Conservation (phyloP, 2,113 vertebrate species). For the Dissostichus mawsoni region DNA sequence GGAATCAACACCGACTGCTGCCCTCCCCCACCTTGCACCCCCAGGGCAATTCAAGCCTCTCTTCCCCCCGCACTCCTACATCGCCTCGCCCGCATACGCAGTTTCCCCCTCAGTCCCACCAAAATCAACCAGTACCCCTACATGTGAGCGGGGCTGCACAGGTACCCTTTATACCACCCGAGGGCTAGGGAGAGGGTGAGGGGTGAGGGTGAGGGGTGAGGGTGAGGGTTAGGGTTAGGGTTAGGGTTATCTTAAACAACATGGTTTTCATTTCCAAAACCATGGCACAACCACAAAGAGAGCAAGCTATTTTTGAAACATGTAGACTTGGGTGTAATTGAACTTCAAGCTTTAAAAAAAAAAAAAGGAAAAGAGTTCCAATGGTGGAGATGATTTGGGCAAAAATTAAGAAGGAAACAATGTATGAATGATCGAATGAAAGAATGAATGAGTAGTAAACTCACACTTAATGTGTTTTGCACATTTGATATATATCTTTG, state of each 20-base stretch:
- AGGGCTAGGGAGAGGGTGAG: constrained; percentile 56
- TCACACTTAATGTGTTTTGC: constrained; percentile 99
- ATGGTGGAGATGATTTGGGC: constrained; percentile 69
- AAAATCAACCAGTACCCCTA: constrained; percentile 99
- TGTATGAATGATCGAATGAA: constrained; percentile 77
- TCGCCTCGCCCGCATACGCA: constrained; percentile 95
- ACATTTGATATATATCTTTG: constrained; percentile 99
- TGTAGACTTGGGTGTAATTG: constrained; percentile 97
- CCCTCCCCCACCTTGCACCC: constrained; percentile 93
- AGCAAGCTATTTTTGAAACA: constrained; percentile 95
- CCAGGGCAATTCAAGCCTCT: constrained; percentile 95
- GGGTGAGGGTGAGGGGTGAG: constrained; percentile 54
- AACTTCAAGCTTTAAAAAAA: constrained; percentile 94
- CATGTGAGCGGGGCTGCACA: constrained; percentile 86
- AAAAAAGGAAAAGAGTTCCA: constrained; percentile 48
- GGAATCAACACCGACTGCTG: constrained; percentile 95
- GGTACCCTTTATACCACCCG: constrained; percentile 69
- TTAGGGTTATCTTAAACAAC: constrained; percentile 70
- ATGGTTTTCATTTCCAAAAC: constrained; percentile 93
- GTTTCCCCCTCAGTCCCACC: constrained; percentile 96
- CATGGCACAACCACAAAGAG: constrained; percentile 96
- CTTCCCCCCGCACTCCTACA: constrained; percentile 94
- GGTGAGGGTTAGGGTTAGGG: neutral
- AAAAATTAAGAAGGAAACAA: constrained; percentile 76
- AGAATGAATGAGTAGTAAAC: constrained; percentile 83